Conservation (phyloP, 92 coral and sea anemone species). For the Parazoanthus atlanticus region DNA sequence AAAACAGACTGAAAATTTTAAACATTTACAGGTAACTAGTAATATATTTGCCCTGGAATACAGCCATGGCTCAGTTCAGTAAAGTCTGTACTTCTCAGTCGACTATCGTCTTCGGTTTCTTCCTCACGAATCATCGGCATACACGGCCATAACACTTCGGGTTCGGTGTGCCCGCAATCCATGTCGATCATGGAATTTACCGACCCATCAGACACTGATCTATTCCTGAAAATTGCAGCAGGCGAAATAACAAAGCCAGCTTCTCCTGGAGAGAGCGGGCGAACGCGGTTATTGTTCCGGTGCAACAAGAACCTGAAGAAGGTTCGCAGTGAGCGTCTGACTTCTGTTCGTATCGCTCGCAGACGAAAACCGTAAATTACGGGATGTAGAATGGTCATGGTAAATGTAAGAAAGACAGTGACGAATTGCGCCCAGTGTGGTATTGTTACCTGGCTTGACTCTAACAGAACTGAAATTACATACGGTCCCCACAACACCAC, state of each 20-base stretch:
- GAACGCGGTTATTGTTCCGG: conserved; percentile 56
- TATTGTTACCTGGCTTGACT: conserved; percentile 65
- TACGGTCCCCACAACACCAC: conserved; percentile 88
- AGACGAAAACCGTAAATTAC: conserved; percentile 91
- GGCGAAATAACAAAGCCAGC: conserved; percentile 72
- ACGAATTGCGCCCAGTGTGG: conserved; percentile 65
- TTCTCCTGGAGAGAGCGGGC: conserved; percentile 74
- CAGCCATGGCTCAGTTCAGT: conserved; percentile 83
- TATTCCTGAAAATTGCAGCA: conserved; percentile 66
- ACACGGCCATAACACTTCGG: conserved; percentile 67
- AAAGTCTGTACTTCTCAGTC: conserved; percentile 46
- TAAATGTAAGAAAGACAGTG: conserved; percentile 63
- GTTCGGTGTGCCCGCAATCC: conserved; percentile 57
- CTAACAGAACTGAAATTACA: conserved; percentile 65
- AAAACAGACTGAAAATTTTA: neutral
- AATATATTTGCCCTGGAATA: conserved; percentile 49
- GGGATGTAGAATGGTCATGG: conserved; percentile 75
- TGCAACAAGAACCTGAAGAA: conserved; percentile 24
- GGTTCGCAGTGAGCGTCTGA: conserved; percentile 55
- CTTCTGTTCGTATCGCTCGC: conserved; percentile 77
- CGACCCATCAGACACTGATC: conserved; percentile 90
- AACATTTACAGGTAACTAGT: neutral
- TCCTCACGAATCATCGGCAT: conserved; percentile 81
- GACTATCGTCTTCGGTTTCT: conserved; percentile 61
- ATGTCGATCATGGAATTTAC: conserved; percentile 67